Conservation (phyloP, 2,888 invertebrate genomes). For the Scelioninae gen. 1 region DNA sequence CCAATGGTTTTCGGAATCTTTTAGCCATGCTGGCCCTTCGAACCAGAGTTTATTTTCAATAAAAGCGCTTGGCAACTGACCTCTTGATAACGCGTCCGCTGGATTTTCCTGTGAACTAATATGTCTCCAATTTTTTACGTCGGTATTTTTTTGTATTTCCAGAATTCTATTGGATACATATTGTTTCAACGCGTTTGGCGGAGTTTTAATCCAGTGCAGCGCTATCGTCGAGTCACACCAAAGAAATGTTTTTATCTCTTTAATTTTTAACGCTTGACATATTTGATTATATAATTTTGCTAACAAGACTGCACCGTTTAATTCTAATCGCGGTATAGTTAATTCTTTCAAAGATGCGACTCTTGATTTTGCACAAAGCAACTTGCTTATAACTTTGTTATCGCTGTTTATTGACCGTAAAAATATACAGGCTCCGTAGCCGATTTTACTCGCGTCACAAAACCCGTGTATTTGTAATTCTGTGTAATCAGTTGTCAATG, state of each 20-base stretch:
- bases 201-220: constrained; percentile 5
- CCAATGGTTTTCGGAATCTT: not conserved
- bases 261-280: not conserved
- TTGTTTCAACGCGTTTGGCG: not conserved
- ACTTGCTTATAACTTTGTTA: not conserved
- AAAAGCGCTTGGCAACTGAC: not conserved
- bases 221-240: constrained; percentile 9
- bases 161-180: constrained; percentile 10
- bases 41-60: not conserved
- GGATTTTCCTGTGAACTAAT: constrained; percentile 4
- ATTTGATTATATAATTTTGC: not conserved
- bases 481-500: not conserved
- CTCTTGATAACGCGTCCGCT: not conserved
- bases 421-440: constrained; percentile 10
- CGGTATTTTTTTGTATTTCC: not conserved
- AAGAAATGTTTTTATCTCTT: not conserved
- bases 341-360: not conserved
- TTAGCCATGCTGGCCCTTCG: not conserved
- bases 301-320: not conserved
- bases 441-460: not conserved
- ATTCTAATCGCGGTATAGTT: constrained; percentile 1
- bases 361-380: not conserved
- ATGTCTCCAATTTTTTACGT: not conserved
- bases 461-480: constrained; percentile 5
- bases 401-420: not conserved